Evolutionary conservation across 2,888 invertebrate genomes (phyloP).

Genomic region (Epirrhoe alternata): DNA sequence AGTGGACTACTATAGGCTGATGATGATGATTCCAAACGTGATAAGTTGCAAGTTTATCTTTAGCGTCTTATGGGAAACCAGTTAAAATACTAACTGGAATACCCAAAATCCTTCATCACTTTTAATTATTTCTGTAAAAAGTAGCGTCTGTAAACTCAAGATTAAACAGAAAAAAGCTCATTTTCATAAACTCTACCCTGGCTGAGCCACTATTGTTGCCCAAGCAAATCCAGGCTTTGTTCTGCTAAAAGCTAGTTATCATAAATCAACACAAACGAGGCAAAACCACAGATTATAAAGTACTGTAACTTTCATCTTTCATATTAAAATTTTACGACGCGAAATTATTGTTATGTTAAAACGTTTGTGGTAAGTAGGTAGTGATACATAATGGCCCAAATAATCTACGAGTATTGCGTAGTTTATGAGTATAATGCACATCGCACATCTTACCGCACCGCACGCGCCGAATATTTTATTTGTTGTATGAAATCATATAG

Average conservation of each 20-base stretch:
- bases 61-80: too few species aligned
- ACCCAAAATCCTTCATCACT: too few species aligned
- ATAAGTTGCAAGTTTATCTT: too few species aligned
- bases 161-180: constrained; percentile 22
- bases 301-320: constrained; percentile 23
- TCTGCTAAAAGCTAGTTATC: constrained; percentile 37
- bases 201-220: constrained; percentile 25
- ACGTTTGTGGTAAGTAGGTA: neutral
- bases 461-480: too few species aligned
- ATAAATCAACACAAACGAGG: constrained; percentile 31
- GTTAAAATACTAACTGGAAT: too few species aligned
- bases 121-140: too few species aligned
- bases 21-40: too few species aligned
- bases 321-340: constrained; percentile 28
- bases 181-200: constrained; percentile 13
- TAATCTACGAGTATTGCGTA: neutral
- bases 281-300: constrained; percentile 23
- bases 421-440: too few species aligned
- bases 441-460: too few species aligned
- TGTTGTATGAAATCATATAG: too few species aligned
- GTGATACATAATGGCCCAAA: neutral
- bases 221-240: constrained; percentile 28
- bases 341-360: constrained; percentile 23
- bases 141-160: neutral
- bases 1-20: too few species aligned